Conservation (phyloP, 2,113 vertebrate genomes). For the Ptilonorhynchus violaceus region DNA sequence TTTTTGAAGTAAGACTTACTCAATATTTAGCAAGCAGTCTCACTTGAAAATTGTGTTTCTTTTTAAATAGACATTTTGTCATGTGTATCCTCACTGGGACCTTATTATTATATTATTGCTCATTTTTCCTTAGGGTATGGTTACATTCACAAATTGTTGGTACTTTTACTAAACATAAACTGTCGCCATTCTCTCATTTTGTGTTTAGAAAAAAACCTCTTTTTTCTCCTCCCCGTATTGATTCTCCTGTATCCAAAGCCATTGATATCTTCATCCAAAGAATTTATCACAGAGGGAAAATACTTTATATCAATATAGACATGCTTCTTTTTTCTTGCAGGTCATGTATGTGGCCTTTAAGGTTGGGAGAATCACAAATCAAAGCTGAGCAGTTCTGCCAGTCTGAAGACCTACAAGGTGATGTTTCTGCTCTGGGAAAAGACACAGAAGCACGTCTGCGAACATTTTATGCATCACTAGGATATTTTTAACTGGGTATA, state of each 20-base stretch:
- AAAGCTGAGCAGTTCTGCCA: neutral
- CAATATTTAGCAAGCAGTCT: neutral
- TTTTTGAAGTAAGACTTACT: neutral
- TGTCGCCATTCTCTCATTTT: neutral
- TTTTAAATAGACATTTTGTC: neutral
- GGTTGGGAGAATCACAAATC: neutral
- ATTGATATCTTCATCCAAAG: neutral
- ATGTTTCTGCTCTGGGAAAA: neutral
- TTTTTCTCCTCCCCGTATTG: neutral
- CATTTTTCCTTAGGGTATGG: neutral
- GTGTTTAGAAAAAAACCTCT: neutral
- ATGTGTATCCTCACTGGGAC: neutral
- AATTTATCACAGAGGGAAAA: neutral
- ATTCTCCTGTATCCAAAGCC: neutral
- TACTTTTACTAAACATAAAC: neutral
- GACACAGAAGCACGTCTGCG: neutral
- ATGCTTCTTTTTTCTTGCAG: neutral
- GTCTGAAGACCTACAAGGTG: neutral
- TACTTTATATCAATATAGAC: neutral
- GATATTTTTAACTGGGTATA: neutral
- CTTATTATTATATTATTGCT: neutral
- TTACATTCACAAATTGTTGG: neutral
- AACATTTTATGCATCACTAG: neutral
- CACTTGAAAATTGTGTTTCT: neutral
- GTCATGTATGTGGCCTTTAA: neutral